A percentile compares a stretch with the other conserved stretches of the same genome.
These are phyloP conservation scores for Acanthaster planci DNA, from an alignment of 35 echinoderm and acorn worm species.

Conservation along the genomic window DNA sequence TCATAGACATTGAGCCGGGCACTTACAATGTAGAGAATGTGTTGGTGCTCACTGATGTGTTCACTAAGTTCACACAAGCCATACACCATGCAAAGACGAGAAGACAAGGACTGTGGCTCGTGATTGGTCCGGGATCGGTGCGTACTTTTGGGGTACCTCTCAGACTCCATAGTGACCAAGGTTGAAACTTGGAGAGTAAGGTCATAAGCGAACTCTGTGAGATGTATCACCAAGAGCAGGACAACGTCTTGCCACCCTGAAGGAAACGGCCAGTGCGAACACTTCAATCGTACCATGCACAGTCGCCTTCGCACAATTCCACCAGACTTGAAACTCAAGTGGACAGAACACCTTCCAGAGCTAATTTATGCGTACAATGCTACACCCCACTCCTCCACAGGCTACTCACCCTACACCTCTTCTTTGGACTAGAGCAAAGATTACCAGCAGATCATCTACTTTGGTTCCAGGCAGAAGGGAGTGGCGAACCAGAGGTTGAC, in stretches of 20 bases:
- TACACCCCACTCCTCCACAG: constrained; percentile 68
- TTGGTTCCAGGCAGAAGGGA: background rate
- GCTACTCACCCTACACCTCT: constrained; percentile 71
- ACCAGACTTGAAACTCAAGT: constrained; percentile 45
- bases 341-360: constrained; percentile 64
- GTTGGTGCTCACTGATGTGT: constrained; percentile 65
- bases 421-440: constrained; percentile 68
- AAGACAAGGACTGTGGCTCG: constrained; percentile 51
- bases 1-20: constrained; percentile 46
- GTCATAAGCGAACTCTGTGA: constrained; percentile 51
- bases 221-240: constrained; percentile 50
- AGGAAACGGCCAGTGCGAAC: constrained; percentile 64
- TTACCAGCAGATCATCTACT: constrained; percentile 69
- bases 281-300: constrained; percentile 66
- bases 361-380: constrained; percentile 70
- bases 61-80: constrained; percentile 71
- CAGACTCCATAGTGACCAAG: constrained; percentile 67
- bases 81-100: constrained; percentile 61
- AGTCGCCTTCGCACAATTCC: constrained; percentile 42
- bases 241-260: constrained; percentile 65
- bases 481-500: background rate
- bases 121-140: constrained; percentile 56
- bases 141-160: constrained; percentile 58
- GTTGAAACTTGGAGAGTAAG: constrained; percentile 66
- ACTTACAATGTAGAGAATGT: constrained; percentile 57